Base-by-base conservation (phyloP, 2,113 vertebrate genomes). In the Xyrauchen texanus region DNA sequence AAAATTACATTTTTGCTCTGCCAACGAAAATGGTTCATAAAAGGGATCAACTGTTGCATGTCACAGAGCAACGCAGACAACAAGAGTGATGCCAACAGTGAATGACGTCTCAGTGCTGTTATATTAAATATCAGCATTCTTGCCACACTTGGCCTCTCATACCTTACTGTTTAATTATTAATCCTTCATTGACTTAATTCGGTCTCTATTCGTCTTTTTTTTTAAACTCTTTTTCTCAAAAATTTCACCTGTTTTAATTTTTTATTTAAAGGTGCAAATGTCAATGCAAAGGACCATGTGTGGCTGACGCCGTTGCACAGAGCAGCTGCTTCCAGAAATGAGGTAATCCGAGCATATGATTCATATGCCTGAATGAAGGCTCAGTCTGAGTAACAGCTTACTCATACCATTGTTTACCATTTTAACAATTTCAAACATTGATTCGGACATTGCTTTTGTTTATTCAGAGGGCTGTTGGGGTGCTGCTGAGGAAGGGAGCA, bases 271-370 rank as follows among this genome's bases (percentile, higher is more conserved):
- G 97, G 96, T 93, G 96, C 96, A 90, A 95, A 95, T 49, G 92
- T 99, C 68, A 97, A 96, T 0, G 91, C 95, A 13, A 98, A 98
- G 93, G 97, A 98, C 92, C 95, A 94, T 69, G 90, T 94, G 77
- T 95, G 94, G 94, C 90, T 98, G 85, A 97, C 96, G 8, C 96
- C 97, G 42, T 88, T 98, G 86, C 97, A 98, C 88, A 93, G 97
- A 61, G 97, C 97, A 60, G 95, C 95, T 75, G 96, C 96, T 52
- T 96, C 96, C 84, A 93, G 95, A 74, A 97, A 96, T 76, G 95
- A 98, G 91, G 97, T 97, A 87, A 58, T 15, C 13, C 15, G 55
- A 7, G 13, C 13, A 13, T 45, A 21, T 66, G 4, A 8, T 73
- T 74, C 62, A 74, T 13, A 21, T 49, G n/a, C 71, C 46, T 34